Evolutionary conservation across 64 coral and sea anemone species (phyloP), one percentile per base, ranked within the genome.

Genomic region (Hydrozoanthus tunicans): DNA sequence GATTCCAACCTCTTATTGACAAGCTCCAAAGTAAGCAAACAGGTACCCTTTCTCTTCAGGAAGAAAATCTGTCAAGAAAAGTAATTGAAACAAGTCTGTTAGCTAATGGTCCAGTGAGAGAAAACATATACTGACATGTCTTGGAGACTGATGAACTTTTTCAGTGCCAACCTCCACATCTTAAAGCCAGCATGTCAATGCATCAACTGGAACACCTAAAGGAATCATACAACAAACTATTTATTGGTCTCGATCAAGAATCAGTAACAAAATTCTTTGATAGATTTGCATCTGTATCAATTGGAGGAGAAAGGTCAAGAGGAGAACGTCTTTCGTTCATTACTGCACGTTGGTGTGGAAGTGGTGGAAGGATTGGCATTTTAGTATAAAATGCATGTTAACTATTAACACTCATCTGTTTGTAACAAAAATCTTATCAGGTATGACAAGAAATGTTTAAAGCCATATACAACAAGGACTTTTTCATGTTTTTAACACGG

Each of bases 221-320:
- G 51, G 24, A 73, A 77, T 12, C 69, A 6, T 90, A 90, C 61
- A 43, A 32, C 53, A 77, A 70, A 14, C 58, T 77, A 77, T 90
- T 90, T 25, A 9, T 3, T 58, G 25, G 65, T 8, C 11, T 90
- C 56, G 57, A 90, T 73, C 86, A 13, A 14, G 51, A 90, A 11
- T 90, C 86, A 26, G 73, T 90, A 51, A 88, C 83, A 88, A 88
- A 65, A 67, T 82, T 82, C 62, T 82, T 82, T 82, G 58, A 82
- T 2, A 82, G 52, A 82, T 82, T 81, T 82, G 23, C 80, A 82
- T 82, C 80, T 61, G 62, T 82, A 61, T 82, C 80, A 62, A 82
- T 82, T 82, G 57, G 80, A 61, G 80, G 80, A 82, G 80, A 86
- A 62, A 17, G 51, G 3, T 77, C 90, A n/a, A 83, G 90, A 62